Percentiles rank a stretch among this genome's conserved stretches.
These are phyloP conservation scores for Philereme transversata DNA, from an alignment of 2,888 invertebrate species.

Conservation along the genomic window DNA sequence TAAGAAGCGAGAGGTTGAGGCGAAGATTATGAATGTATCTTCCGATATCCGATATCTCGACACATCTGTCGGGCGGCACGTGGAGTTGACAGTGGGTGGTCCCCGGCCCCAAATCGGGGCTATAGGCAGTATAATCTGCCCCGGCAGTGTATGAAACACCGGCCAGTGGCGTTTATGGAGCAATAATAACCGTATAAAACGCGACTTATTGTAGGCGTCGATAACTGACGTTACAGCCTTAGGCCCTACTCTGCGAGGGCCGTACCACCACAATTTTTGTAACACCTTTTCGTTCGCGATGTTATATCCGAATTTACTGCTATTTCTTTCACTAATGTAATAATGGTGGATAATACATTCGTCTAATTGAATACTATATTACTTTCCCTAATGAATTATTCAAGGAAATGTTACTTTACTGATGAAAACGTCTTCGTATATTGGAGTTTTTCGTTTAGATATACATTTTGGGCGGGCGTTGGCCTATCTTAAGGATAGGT, in stretches of 20 bases:
- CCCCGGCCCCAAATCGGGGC: slow-evolving; percentile 59
- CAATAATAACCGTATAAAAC: slow-evolving; percentile 84
- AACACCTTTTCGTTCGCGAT: slow-evolving; percentile 47
- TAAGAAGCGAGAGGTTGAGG: slow-evolving; percentile 75
- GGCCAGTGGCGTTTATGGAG: slow-evolving; percentile 82
- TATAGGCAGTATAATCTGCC: slow-evolving; percentile 79
- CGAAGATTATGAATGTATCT: slow-evolving; percentile 83
- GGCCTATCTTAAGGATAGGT: slow-evolving; percentile 15
- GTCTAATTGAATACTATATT: slow-evolving; percentile 50
- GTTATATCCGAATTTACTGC: slow-evolving; percentile 52
- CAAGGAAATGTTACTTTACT: slow-evolving; percentile 36
- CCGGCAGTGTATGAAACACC: slow-evolving; percentile 81
- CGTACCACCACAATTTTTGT: slow-evolving; percentile 54
- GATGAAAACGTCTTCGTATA: slow-evolving; percentile 35
- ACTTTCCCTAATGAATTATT: slow-evolving; percentile 41
- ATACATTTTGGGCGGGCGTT: slow-evolving; percentile 9
- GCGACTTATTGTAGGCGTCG: slow-evolving; percentile 83
- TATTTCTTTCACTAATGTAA: slow-evolving; percentile 47
- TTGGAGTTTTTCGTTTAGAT: slow-evolving; percentile 43
- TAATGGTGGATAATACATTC: slow-evolving; percentile 46
- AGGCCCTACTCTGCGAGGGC: slow-evolving; percentile 62
- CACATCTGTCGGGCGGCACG: slow-evolving; percentile 81
- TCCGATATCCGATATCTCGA: slow-evolving; percentile 82
- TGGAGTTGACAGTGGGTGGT: slow-evolving; percentile 76
- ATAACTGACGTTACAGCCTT: slow-evolving; percentile 78